phyloP scores from a whole-genome alignment of 2,113 vertebrate species.

The Rhipidura dahli region DNA sequence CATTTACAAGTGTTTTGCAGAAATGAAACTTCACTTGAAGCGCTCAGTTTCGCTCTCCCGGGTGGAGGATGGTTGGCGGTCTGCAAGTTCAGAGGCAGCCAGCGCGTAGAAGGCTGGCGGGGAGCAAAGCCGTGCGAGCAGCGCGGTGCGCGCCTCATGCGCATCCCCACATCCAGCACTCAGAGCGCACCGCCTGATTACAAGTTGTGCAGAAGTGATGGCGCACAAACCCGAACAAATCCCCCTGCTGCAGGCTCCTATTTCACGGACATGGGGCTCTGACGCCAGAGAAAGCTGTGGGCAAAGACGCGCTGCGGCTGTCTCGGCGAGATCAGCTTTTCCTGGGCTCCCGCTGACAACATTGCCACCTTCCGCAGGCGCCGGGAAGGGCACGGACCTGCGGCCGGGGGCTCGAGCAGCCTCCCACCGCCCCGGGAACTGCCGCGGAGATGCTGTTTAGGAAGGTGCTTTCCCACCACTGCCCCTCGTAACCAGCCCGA shows the following conservation, averaged over 20 bases:
- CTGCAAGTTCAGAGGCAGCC: not conserved
- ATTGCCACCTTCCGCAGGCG: slow-evolving; percentile 23
- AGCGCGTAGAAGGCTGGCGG: not conserved
- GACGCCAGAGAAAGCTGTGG: not conserved
- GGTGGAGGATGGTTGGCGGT: not conserved
- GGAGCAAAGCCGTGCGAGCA: not conserved
- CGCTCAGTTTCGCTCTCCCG: not conserved
- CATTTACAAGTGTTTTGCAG: slow-evolving; percentile 2
- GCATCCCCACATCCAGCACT: not conserved
- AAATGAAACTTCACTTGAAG: not conserved
- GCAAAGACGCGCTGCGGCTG: not conserved
- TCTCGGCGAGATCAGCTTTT: not conserved
- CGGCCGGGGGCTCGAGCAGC: not conserved
- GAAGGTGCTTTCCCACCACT: not conserved
- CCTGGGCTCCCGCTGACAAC: slow-evolving; percentile 16
- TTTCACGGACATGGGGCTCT: not conserved
- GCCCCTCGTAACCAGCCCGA: accelerated
- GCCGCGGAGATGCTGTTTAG: accelerated
- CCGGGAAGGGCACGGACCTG: not conserved
- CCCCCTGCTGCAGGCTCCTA: not conserved
- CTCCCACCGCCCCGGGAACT: not conserved
- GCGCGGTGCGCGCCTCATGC: accelerated
- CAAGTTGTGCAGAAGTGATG: not conserved
- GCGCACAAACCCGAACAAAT: not conserved
- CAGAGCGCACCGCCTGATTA: accelerated